Evolutionary conservation across 2,797 vertebrate species (phyloP).

Genomic region (Anomalospiza imberbis): DNA sequence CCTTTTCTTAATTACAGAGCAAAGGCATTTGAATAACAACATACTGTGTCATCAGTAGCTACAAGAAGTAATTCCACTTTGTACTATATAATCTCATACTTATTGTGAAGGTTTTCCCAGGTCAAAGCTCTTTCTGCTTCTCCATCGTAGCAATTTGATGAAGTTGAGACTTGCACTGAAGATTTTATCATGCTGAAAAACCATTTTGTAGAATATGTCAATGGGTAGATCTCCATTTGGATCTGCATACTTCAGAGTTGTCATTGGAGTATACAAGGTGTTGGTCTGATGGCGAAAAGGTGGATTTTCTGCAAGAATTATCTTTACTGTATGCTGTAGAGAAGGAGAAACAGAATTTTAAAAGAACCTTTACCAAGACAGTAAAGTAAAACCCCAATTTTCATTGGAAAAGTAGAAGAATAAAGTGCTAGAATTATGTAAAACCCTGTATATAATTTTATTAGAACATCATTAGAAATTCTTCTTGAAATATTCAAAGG

Average conservation of each 20-base stretch:
- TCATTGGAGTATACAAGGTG: conserved; percentile 84
- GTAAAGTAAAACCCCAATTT: not conserved
- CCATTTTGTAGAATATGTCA: conserved; percentile 87
- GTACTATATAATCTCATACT: not conserved
- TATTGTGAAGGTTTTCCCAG: conserved; percentile 71
- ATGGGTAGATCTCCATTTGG: conserved; percentile 85
- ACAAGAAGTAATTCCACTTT: not conserved
- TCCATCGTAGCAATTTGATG: conserved; percentile 85
- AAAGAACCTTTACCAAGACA: not conserved
- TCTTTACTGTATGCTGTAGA: conserved; percentile 81
- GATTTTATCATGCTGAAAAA: conserved; percentile 86
- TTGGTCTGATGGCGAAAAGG: conserved; percentile 90
- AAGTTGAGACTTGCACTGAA: conserved; percentile 87
- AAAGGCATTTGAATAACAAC: not conserved
- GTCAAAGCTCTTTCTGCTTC: conserved; percentile 83
- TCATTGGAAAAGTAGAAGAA: not conserved
- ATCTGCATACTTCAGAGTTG: conserved; percentile 86
- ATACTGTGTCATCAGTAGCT: not conserved
- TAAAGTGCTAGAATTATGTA: not conserved
- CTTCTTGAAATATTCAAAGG: not conserved
- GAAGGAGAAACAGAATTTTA: not conserved
- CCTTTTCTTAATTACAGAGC: not conserved
- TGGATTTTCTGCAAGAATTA: conserved; percentile 83
- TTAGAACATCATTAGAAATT: not conserved
- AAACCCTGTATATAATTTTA: not conserved